phyloP scores from a whole-genome alignment of 2,113 vertebrate genomes.

The Myocastor coypus region DNA sequence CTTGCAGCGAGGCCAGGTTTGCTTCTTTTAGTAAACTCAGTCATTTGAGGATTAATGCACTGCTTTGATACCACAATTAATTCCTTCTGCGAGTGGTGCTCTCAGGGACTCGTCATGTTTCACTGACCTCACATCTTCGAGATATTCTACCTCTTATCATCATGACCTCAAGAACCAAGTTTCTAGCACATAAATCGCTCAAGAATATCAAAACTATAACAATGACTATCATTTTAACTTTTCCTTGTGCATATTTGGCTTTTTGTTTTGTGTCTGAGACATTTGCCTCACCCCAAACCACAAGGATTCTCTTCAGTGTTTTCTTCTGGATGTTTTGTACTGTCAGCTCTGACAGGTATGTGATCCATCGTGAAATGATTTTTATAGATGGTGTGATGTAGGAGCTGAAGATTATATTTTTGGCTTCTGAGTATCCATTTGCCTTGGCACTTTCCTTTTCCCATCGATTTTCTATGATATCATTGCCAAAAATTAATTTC shows the following conservation, averaged over 20 bases:
- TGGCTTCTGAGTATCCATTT: background rate
- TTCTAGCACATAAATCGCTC: background rate
- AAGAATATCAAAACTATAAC: background rate
- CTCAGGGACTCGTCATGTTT: too few relatives aligned
- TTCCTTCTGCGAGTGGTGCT: background rate
- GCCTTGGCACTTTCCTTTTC: background rate
- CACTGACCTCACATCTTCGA: background rate
- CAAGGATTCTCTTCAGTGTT: background rate
- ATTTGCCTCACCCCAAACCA: background rate
- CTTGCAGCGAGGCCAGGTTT: background rate
- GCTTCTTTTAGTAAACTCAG: background rate
- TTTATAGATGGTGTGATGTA: background rate
- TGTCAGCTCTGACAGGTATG: background rate
- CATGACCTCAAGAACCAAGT: background rate
- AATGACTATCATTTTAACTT: background rate
- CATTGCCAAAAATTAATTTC: conserved; percentile 16
- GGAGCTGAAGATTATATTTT: conserved; percentile 15
- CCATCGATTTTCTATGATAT: background rate
- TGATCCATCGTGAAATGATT: background rate
- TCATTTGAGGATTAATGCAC: background rate
- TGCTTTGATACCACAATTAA: background rate
- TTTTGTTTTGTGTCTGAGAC: background rate
- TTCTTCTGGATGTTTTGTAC: background rate
- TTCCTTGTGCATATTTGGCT: background rate
- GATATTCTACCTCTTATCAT: background rate